Evolutionary conservation across 2,797 vertebrate genomes (phyloP).

Genomic region (Simalia tracyae): DNA sequence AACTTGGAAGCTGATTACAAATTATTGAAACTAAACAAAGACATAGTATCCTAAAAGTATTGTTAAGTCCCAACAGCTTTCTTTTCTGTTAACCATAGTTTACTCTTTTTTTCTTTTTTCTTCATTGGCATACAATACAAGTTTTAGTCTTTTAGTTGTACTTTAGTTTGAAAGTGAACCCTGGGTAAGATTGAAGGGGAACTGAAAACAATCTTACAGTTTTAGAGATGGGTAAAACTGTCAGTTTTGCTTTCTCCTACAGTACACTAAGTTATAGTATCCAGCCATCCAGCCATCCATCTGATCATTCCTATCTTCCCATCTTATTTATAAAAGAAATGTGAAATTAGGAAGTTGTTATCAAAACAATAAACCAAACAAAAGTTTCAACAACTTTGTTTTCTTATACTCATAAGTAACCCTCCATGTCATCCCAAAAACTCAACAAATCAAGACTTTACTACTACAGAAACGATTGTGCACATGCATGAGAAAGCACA

Average conservation of each 20-base stretch:
- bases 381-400: not conserved
- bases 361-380: too few species aligned
- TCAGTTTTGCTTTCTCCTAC: too few species aligned
- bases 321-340: too few species aligned
- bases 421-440: not conserved
- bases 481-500: not conserved
- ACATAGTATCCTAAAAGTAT: not conserved
- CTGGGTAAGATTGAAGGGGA: not conserved
- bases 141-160: not conserved
- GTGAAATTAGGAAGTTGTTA: too few species aligned
- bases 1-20: not conserved
- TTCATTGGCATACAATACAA: not conserved
- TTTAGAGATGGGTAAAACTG: too few species aligned
- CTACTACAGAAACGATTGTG: not conserved
- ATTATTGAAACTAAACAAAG: not conserved
- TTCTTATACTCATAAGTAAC: not conserved
- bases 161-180: not conserved
- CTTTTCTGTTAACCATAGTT: not conserved
- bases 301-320: too few species aligned
- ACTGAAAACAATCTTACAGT: not conserved
- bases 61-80: not conserved
- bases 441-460: not conserved
- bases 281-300: too few species aligned
- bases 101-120: not conserved
- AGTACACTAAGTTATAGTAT: too few species aligned